A percentile compares a stretch with the other conserved stretches of the same genome.
phyloP scores from a whole-genome alignment of 2,113 vertebrate genomes.

The Onychorhynchus coronatus region DNA sequence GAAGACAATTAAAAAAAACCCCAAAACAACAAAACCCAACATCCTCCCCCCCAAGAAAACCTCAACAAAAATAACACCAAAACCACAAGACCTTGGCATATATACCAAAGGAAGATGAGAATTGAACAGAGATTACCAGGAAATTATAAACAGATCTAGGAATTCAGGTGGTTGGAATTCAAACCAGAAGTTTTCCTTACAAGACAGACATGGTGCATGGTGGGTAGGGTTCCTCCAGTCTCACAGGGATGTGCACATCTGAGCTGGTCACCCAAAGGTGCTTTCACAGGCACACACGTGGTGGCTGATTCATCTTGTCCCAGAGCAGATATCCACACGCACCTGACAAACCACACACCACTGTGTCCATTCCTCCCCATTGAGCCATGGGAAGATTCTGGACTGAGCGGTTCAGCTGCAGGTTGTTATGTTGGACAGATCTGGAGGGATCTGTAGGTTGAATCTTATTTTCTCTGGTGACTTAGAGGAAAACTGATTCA shows the following conservation, averaged over 20 bases:
- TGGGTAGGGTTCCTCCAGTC: not conserved
- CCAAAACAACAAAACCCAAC: not conserved
- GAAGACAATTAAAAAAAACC: not conserved
- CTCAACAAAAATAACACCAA: not conserved
- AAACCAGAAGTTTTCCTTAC: not conserved
- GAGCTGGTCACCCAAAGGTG: not conserved
- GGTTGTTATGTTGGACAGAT: accelerated
- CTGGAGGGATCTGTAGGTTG: not conserved
- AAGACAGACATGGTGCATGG: not conserved
- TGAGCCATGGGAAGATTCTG: not conserved
- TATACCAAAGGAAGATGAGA: not conserved
- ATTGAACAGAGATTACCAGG: not conserved
- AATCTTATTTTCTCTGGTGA: not conserved
- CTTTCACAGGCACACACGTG: not conserved
- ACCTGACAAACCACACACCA: not conserved
- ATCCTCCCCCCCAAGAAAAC: not conserved
- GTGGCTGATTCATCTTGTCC: not conserved
- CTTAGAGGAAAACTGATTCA: not conserved
- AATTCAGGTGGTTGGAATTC: not conserved
- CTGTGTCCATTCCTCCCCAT: not conserved
- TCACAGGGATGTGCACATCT: accelerated
- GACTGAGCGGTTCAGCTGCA: not conserved
- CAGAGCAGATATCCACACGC: not conserved
- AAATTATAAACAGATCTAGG: not conserved
- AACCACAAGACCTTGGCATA: not conserved